Evolutionary conservation across 1,140 invertebrate genomes (phyloP).

Genomic region (Drosophila chauvacae): DNA sequence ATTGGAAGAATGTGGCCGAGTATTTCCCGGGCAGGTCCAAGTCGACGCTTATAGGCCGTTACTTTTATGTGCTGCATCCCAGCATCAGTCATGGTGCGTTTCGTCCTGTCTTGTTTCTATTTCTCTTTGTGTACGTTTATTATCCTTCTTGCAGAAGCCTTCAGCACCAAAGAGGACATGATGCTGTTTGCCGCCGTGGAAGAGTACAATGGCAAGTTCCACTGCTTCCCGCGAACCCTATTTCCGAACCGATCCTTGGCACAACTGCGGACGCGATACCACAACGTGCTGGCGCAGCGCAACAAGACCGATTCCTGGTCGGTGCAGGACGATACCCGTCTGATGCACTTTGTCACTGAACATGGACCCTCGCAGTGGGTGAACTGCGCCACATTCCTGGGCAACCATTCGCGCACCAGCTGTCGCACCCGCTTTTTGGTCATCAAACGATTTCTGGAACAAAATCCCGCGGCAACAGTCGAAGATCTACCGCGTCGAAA

Average conservation of each 20-base stretch:
- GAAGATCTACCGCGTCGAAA: slow-evolving; percentile 53
- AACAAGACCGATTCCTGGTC: slow-evolving; percentile 85
- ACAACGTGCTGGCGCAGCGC: slow-evolving; percentile 82
- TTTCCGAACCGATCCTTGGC: slow-evolving; percentile 86
- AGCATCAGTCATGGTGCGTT: slow-evolving; percentile 79
- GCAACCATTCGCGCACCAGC: slow-evolving; percentile 85
- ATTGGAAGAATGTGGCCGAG: slow-evolving; percentile 87
- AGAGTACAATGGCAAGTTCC: slow-evolving; percentile 87
- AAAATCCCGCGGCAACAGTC: slow-evolving; percentile 74
- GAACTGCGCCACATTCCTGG: slow-evolving; percentile 82
- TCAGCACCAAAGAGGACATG: slow-evolving; percentile 87
- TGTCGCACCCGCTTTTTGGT: slow-evolving; percentile 85
- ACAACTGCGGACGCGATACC: slow-evolving; percentile 86
- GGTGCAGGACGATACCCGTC: slow-evolving; percentile 83
- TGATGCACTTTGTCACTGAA: slow-evolving; percentile 81
- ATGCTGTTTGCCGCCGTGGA: slow-evolving; percentile 86
- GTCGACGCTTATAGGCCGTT: slow-evolving; percentile 88
- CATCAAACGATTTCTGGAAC: slow-evolving; percentile 80
- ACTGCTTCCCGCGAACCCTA: slow-evolving; percentile 84
- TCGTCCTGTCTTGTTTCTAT: not conserved
- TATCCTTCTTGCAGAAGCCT: slow-evolving; percentile 49
- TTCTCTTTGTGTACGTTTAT: not conserved
- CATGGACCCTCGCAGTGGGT: slow-evolving; percentile 84
- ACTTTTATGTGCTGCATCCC: slow-evolving; percentile 78
- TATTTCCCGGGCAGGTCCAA: slow-evolving; percentile 87